Conservation (phyloP, 2,797 vertebrate genomes). For the Pogoniulus pusillus region DNA sequence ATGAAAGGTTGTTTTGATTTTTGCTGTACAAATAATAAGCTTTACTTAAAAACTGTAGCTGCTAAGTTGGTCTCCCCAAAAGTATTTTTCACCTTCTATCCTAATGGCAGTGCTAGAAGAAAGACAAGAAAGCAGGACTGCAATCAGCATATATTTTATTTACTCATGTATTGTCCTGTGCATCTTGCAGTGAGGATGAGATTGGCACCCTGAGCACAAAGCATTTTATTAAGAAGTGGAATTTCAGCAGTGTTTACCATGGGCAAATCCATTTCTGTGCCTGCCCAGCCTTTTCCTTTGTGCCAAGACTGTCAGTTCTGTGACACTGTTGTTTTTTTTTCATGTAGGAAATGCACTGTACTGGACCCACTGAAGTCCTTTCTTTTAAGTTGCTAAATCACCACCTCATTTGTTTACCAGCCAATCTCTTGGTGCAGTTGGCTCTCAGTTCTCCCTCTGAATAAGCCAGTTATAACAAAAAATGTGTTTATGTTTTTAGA, state of each 20-base stretch:
- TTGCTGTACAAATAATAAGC: slow-evolving; percentile 72
- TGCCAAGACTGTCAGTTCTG: background rate
- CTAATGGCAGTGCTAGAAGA: slow-evolving; percentile 8
- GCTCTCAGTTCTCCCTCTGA: background rate
- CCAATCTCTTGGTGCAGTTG: background rate
- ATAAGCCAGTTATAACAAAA: background rate
- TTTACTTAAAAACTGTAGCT: slow-evolving; percentile 62
- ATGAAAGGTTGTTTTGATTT: slow-evolving; percentile 76
- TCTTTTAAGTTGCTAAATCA: background rate
- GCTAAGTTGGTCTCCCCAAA: slow-evolving; percentile 28
- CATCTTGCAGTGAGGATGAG: slow-evolving; percentile 2
- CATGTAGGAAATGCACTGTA: background rate
- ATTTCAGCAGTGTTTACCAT: background rate
- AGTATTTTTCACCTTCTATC: slow-evolving; percentile 38
- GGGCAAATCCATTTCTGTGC: background rate
- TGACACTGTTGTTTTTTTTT: background rate
- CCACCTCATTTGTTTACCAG: background rate
- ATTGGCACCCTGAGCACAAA: background rate
- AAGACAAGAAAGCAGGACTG: background rate
- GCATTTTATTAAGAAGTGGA: background rate
- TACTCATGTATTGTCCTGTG: background rate
- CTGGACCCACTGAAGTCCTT: background rate
- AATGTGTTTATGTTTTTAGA: background rate
- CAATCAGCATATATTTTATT: slow-evolving; percentile 46
- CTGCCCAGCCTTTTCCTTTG: background rate